These are phyloP conservation scores for Philotrypesis tridentata DNA, from an alignment of 1,140 invertebrate genomes.

Conservation along the genomic window DNA sequence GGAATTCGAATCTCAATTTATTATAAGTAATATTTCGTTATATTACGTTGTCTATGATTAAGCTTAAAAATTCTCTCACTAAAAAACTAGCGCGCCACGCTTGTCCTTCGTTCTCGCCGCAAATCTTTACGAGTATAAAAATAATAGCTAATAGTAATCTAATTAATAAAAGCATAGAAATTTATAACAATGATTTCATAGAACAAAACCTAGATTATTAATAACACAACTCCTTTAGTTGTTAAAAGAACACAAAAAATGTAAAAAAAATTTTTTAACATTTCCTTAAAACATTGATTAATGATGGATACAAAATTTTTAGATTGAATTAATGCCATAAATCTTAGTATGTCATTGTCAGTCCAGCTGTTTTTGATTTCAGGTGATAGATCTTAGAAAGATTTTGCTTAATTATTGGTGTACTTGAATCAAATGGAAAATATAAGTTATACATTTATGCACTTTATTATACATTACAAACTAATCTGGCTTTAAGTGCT, in stretches of 20 bases:
- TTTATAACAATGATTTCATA: too few species aligned
- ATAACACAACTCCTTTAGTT: background rate
- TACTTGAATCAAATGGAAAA: background rate
- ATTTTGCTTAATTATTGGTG: constrained; percentile 33
- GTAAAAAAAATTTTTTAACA: background rate
- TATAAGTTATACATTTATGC: constrained; percentile 23
- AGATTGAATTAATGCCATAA: constrained; percentile 75
- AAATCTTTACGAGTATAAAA: too few species aligned
- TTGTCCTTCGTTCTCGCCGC: too few species aligned
- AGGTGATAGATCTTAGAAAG: constrained; percentile 72
- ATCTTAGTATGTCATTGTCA: constrained; percentile 75
- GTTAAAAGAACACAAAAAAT: background rate
- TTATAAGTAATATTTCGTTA: too few species aligned
- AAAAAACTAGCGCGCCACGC: too few species aligned
- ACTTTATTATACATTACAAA: constrained; percentile 65
- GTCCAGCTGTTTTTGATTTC: constrained; percentile 73
- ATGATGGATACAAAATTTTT: constrained; percentile 75
- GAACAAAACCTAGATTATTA: too few species aligned
- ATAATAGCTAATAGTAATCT: too few species aligned
- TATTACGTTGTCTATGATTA: too few species aligned
- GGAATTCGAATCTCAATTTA: too few species aligned
- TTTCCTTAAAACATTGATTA: background rate
- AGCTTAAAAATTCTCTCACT: too few species aligned
- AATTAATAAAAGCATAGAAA: too few species aligned
- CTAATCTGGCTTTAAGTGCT: constrained; percentile 74